Percentiles rank a stretch among this genome's conserved stretches.
phyloP scores from a whole-genome alignment of 2,113 vertebrate species.

The Jacana jacana region DNA sequence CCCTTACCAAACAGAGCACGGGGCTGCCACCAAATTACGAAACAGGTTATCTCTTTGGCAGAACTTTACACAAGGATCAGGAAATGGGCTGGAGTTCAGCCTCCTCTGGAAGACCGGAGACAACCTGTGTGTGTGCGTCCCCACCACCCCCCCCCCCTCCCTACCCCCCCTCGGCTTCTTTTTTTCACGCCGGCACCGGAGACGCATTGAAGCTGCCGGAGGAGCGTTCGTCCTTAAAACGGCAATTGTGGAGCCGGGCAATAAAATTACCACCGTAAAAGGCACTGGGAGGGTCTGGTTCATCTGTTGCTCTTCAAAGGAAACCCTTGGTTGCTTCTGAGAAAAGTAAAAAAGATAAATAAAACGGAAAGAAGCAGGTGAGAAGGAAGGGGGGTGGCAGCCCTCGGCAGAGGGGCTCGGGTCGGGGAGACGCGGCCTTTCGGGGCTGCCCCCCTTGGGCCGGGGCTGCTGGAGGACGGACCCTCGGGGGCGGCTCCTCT shows the following conservation, averaged over 20 bases:
- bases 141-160: no score
- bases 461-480: neutral
- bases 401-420: neutral
- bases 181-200: neutral
- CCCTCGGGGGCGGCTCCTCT: neutral
- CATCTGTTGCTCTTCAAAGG: constrained; percentile 56
- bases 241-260: constrained; percentile 34
- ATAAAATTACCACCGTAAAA: constrained; percentile 60
- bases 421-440: neutral
- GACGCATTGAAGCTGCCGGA: constrained; percentile 29
- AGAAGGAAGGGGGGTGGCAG: neutral
- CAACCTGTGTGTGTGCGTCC: no score
- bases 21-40: neutral
- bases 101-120: constrained; percentile 19
- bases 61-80: constrained; percentile 36
- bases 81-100: constrained; percentile 39
- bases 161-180: neutral
- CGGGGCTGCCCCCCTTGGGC: neutral
- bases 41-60: constrained; percentile 20
- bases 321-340: constrained; percentile 1
- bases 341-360: neutral
- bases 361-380: neutral
- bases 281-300: constrained; percentile 26
- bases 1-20: constrained; percentile 9
- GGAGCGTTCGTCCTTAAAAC: constrained; percentile 40